Base-by-base conservation (phyloP, 1,140 invertebrate genomes). In the Caligus rogercresseyi region DNA sequence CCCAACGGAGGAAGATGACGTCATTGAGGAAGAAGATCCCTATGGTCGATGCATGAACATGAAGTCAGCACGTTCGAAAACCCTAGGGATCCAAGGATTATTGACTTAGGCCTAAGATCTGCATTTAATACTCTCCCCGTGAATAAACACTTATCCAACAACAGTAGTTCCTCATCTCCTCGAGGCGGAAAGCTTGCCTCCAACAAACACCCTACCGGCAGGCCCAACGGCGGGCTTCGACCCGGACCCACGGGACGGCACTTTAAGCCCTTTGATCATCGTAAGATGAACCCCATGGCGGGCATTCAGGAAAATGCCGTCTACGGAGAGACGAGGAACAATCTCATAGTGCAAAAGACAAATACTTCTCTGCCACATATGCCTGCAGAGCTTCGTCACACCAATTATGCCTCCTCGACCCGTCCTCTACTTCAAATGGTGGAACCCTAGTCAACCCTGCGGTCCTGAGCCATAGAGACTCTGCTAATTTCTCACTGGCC, bases 211-310 rank as follows among this genome's bases (percentile, higher is more conserved):
- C 14, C 23, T 57, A 16, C 55, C 55, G 16, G 55, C 55, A 11
- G 1, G 55, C 18, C 16, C 15, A 60, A 60, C 16, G 24, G 24
- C 7, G 15, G 15, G 2, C 18, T 60, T 11, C 16, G 24, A 3
- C 2, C 11, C n/a, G 43, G 20, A 3, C 60, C 52, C 3, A 54
- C 52, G n/a, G 60, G 60, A n/a, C 60, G 60, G 3, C 60, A 62
- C 24, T 62, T 62, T 53, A 62, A 62, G 24, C 60, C 60, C 1
- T 62, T 62, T 62, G 60, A 62, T 23, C 60, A 62, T 54, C n/a
- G 60, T 1, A 52, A 43, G 25, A 62, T 62, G 60, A 62, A 62
- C 20, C 60, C 60, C 3, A 62, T 62, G 60, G 60, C 60, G 14
- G 60, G 31, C 19, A 62, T 62, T 23, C 60, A 62, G 25, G 60